These are phyloP conservation scores for Exocentrus adspersus DNA, from an alignment of 2,888 invertebrate genomes.

Conservation along the genomic window DNA sequence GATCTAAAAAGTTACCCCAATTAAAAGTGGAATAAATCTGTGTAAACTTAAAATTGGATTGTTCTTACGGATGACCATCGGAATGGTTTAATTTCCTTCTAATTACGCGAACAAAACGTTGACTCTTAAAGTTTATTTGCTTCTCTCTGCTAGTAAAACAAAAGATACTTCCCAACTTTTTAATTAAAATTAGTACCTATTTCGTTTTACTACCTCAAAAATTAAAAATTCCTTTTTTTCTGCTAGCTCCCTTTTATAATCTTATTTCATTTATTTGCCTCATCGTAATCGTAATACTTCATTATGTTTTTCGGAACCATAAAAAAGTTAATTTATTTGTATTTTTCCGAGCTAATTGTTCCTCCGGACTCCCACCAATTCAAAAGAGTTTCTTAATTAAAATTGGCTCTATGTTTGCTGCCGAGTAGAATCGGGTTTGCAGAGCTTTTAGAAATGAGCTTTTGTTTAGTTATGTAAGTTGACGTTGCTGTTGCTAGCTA, in stretches of 20 bases:
- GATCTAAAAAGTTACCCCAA: constrained; percentile 22
- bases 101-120: constrained; percentile 62
- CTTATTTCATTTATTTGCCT: constrained; percentile 53
- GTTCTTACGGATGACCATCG: constrained; percentile 55
- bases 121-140: constrained; percentile 61
- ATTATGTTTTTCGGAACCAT: constrained; percentile 53
- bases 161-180: constrained; percentile 63
- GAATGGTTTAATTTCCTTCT: constrained; percentile 62
- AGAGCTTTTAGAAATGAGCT: too few relatives aligned
- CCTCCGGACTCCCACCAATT: constrained; percentile 41
- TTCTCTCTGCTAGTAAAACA: constrained; percentile 61
- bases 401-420: constrained; percentile 39
- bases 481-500: too few relatives aligned
- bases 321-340: constrained; percentile 50
- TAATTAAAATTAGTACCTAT: constrained; percentile 64
- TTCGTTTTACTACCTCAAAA: constrained; percentile 62
- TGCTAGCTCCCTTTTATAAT: constrained; percentile 47
- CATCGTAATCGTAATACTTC: constrained; percentile 54
- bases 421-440: constrained; percentile 10
- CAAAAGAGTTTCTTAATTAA: constrained; percentile 42
- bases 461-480: too few relatives aligned
- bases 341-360: constrained; percentile 48
- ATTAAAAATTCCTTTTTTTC: constrained; percentile 59
- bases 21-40: constrained; percentile 28
- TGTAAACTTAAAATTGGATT: constrained; percentile 53